Evolutionary conservation across 2,888 invertebrate species (phyloP).

Genomic region (Pristionchus exspectatus): DNA sequence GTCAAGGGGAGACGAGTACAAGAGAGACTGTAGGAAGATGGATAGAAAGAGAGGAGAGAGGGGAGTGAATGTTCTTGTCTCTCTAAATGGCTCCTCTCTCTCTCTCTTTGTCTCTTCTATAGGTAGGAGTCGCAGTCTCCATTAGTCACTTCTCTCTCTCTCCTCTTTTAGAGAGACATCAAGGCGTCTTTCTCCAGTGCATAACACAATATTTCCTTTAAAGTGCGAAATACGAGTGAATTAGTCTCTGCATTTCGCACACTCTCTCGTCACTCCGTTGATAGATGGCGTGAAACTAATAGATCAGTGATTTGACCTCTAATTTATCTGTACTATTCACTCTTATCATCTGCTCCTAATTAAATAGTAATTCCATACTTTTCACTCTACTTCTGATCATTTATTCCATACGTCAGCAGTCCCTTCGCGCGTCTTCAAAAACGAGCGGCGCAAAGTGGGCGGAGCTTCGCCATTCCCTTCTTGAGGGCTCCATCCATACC

Average conservation of each 20-base stretch:
- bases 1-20: not conserved
- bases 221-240: too few species aligned
- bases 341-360: not conserved
- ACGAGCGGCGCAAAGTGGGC: not conserved
- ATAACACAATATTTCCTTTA: not conserved
- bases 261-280: too few species aligned
- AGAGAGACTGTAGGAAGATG: not conserved
- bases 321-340: not conserved
- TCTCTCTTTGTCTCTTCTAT: slow-evolving; percentile 11
- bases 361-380: not conserved
- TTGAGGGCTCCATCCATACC: not conserved
- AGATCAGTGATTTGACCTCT: too few species aligned
- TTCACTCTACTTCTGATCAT: not conserved
- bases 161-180: not conserved
- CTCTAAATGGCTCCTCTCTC: not conserved
- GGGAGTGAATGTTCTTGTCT: not conserved
- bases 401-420: not conserved
- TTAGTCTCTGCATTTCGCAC: not conserved
- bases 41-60: not conserved
- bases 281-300: too few species aligned
- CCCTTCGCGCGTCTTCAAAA: not conserved
- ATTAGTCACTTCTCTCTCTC: slow-evolving; percentile 11
- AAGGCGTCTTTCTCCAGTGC: not conserved
- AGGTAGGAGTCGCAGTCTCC: slow-evolving; percentile 19
- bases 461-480: not conserved